phyloP scores from a whole-genome alignment of 2,888 invertebrate species.

The Ichneumon xanthorius region DNA sequence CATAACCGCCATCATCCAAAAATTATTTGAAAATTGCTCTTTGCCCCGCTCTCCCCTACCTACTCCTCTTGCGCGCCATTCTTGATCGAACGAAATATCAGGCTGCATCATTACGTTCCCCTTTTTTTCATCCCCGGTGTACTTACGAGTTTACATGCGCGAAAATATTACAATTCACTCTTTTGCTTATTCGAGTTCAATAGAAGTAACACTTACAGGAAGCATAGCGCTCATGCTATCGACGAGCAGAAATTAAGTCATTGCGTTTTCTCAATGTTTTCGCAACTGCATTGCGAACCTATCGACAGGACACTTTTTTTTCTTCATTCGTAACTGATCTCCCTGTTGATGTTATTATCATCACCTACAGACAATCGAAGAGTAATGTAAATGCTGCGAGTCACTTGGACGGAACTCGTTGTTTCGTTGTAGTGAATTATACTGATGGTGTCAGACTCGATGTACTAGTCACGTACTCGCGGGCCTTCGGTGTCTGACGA shows the following conservation, averaged over 20 bases:
- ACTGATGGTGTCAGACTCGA: neutral
- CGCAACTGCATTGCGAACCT: neutral
- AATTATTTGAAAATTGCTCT: too few species aligned
- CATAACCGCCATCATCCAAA: too few species aligned
- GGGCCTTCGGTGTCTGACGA: slow-evolving; percentile 5
- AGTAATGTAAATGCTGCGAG: neutral
- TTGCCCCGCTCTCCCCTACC: too few species aligned
- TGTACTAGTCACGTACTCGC: slow-evolving; percentile 31
- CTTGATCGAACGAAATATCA: too few species aligned
- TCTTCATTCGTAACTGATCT: neutral
- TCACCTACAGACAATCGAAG: slow-evolving; percentile 10
- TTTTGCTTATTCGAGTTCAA: too few species aligned
- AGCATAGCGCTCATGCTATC: neutral
- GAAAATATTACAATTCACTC: too few species aligned
- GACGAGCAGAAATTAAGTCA: neutral
- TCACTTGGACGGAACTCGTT: slow-evolving; percentile 7
- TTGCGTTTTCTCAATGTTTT: neutral
- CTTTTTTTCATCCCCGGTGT: too few species aligned
- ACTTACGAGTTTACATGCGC: too few species aligned
- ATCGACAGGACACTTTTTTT: neutral
- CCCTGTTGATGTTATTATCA: slow-evolving; percentile 2
- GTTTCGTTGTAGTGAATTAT: slow-evolving; percentile 2
- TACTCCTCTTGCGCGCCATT: too few species aligned
- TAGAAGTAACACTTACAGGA: too few species aligned
- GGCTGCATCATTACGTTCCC: too few species aligned